Evolutionary conservation across 2,888 invertebrate genomes (phyloP), one percentile per base, ranked within the genome.

Genomic region (Hirtodrosophila duncani): DNA sequence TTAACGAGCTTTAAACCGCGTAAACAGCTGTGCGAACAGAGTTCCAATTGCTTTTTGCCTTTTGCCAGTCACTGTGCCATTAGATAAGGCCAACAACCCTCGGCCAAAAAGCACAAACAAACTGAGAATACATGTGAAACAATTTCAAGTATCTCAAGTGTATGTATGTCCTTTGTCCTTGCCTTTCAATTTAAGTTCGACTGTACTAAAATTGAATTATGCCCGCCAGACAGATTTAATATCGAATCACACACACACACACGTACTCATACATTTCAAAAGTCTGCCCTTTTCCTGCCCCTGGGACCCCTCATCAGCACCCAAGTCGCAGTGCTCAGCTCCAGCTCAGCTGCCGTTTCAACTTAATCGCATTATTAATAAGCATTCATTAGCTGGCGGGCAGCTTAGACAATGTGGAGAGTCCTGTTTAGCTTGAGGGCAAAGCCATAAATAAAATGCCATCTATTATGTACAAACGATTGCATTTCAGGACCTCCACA

Each of bases 301-400:
- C n/a, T n/a, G n/a, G n/a, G n/a, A n/a, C n/a, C n/a, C n/a, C n/a
- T n/a, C n/a, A n/a, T n/a, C n/a, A n/a, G n/a, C n/a, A n/a, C n/a
- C n/a, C n/a, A n/a, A n/a, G n/a, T n/a, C n/a, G n/a, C n/a, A n/a
- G n/a, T n/a, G n/a, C n/a, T n/a, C n/a, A n/a, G n/a, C n/a, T n/a
- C n/a, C n/a, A n/a, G n/a, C n/a, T n/a, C n/a, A n/a, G n/a, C n/a
- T n/a, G n/a, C n/a, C n/a, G n/a, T 26, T 43, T 36, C 21, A 26
- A 27, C 46, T 48, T 70, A 70, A 70, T 72, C 69, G 66, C 66
- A 62, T 70, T 72, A 70, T 69, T 70, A 70, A 70, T 72, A 72
- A 69, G 69, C 69, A 63, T 74, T 70, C 69, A 70, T 72, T 70
- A 70, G 68, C 50, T 43, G 23, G 13, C 42, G 20, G 29, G n/a